Conservation (phyloP, 2,888 invertebrate species). For the Phortica magna region DNA sequence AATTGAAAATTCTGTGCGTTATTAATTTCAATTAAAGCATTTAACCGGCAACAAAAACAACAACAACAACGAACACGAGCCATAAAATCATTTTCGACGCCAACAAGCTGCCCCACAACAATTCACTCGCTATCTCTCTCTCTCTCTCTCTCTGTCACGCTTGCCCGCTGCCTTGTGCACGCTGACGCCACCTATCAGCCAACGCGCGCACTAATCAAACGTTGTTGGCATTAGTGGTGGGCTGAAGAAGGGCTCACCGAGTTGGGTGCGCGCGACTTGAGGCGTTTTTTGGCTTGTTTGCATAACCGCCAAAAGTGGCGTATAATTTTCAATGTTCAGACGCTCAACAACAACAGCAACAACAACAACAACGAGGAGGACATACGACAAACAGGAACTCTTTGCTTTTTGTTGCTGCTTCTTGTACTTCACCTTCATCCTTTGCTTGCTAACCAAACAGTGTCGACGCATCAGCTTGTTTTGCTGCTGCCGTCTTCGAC, state of each 20-base stretch:
- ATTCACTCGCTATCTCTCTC: no score
- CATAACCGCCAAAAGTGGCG: constrained; percentile 57
- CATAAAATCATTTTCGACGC: constrained; percentile 40
- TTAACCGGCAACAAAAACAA: constrained; percentile 61
- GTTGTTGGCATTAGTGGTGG: no score
- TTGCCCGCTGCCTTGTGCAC: no score
- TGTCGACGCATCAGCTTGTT: constrained; percentile 5
- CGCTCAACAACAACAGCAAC: constrained; percentile 13
- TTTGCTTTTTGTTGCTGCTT: background rate
- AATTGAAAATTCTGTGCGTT: constrained; percentile 67
- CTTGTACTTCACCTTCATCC: no score
- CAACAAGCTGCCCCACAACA: constrained; percentile 32
- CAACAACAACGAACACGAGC: background rate
- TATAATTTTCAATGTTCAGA: constrained; percentile 50
- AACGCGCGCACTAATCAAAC: no score
- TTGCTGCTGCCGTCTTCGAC: constrained; percentile 5
- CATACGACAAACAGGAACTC: background rate
- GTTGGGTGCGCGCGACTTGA: background rate
- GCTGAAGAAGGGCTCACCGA: no score
- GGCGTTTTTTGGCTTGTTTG: constrained; percentile 55
- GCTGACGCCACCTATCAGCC: no score
- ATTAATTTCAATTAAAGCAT: constrained; percentile 74
- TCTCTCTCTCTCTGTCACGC: no score
- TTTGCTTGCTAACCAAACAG: no score
- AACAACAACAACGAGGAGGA: constrained; percentile 8